phyloP scores from a whole-genome alignment of 2,113 vertebrate species.

The Lepus europaeus region DNA sequence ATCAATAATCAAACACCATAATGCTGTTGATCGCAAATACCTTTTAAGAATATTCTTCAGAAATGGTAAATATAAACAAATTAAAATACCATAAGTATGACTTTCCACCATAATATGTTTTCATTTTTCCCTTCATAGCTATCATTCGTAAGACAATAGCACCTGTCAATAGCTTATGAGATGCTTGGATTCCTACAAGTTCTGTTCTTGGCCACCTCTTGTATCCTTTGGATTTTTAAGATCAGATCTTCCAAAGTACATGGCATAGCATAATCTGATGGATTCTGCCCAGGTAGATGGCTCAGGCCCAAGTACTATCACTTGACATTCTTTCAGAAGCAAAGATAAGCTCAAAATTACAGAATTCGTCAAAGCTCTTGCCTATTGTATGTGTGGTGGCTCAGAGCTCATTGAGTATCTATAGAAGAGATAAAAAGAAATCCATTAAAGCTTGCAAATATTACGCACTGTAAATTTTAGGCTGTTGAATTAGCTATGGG shows the following conservation, averaged over 20 bases:
- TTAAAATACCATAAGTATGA: conserved; percentile 10
- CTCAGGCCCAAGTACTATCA: background rate
- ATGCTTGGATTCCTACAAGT: background rate
- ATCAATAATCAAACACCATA: background rate
- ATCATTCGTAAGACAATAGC: background rate
- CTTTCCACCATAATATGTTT: background rate
- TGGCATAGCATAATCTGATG: background rate
- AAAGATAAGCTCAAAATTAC: conserved; percentile 19
- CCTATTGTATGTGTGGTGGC: background rate
- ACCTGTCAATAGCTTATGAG: background rate
- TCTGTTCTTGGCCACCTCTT: background rate
- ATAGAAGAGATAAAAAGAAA: background rate
- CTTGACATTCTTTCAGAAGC: background rate
- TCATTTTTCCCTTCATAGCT: background rate
- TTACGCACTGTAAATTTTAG: background rate
- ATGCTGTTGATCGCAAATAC: background rate
- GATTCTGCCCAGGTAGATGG: background rate
- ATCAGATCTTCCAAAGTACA: background rate
- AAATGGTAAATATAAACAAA: conserved; percentile 4
- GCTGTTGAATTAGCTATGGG: background rate
- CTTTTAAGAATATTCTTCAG: conserved; percentile 19
- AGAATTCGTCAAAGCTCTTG: background rate
- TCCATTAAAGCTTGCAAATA: background rate
- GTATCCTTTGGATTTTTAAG: background rate
- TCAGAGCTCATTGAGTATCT: background rate